phyloP scores from a whole-genome alignment of 2,797 vertebrate species.

The Sphenodon punctatus region DNA sequence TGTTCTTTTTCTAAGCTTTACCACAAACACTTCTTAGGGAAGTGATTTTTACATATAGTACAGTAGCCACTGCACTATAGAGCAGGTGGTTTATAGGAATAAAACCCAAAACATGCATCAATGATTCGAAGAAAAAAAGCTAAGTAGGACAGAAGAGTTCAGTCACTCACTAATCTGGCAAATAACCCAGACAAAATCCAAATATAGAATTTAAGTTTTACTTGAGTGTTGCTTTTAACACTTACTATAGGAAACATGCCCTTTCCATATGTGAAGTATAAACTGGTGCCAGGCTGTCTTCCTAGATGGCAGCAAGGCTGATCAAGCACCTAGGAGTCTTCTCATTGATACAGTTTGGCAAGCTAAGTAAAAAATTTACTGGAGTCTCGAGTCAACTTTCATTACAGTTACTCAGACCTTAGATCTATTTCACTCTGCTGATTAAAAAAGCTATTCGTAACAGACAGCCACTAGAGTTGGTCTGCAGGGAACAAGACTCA shows the following conservation, averaged over 20 bases:
- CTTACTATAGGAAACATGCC: too few species aligned
- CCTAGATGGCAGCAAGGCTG: too few species aligned
- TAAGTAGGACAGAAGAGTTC: neutral
- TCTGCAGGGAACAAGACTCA: neutral
- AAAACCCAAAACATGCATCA: neutral
- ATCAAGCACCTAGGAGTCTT: too few species aligned
- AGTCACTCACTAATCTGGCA: too few species aligned
- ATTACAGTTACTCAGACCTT: neutral
- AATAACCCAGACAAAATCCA: too few species aligned
- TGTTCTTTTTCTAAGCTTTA: neutral
- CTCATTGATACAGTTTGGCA: too few species aligned
- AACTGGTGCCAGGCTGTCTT: too few species aligned
- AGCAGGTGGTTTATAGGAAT: too few species aligned
- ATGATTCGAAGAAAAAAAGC: neutral
- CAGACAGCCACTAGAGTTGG: neutral
- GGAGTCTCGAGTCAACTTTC: neutral
- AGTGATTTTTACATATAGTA: neutral
- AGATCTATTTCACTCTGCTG: accelerated
- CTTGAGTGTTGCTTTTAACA: too few species aligned
- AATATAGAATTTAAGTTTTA: too few species aligned
- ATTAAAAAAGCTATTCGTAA: neutral
- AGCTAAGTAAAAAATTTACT: neutral
- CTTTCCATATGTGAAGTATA: too few species aligned
- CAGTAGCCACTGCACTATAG: neutral
- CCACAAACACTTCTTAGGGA: neutral